These are phyloP conservation scores for Caranx ignobilis DNA, from an alignment of 2,113 vertebrate species.

Conservation along the genomic window DNA sequence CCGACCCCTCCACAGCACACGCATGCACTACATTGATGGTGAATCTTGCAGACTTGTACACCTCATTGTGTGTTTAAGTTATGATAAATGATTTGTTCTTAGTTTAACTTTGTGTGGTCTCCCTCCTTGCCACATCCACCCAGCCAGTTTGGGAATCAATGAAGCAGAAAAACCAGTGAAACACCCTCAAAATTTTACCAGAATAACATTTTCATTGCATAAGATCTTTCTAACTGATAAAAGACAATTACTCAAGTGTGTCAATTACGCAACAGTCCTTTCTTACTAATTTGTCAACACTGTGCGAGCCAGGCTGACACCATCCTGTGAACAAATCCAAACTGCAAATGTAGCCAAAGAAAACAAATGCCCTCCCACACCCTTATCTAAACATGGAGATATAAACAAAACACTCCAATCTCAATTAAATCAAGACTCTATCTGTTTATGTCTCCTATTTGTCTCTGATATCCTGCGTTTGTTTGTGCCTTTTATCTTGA, in stretches of 20 bases:
- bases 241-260: background rate
- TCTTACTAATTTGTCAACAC: background rate
- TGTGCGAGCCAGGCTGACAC: background rate
- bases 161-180: background rate
- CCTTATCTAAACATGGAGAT: constrained; percentile 17
- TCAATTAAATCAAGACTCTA: constrained; percentile 39
- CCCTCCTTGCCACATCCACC: too few species aligned
- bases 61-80: too few species aligned
- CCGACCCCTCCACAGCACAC: too few species aligned
- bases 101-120: too few species aligned
- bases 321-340: background rate
- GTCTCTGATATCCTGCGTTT: constrained; percentile 69
- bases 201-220: background rate
- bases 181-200: background rate
- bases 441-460: constrained; percentile 56
- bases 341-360: constrained; percentile 6
- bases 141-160: background rate
- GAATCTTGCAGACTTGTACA: too few species aligned
- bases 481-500: constrained; percentile 62
- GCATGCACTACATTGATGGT: too few species aligned
- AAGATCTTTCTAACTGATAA: background rate
- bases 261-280: constrained; percentile 9
- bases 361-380: background rate
- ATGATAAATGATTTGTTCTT: too few species aligned
- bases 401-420: constrained; percentile 50